Evolutionary conservation across 2,888 invertebrate species (phyloP), one percentile per base, ranked within the genome.

Genomic region (Arctia plantaginis): DNA sequence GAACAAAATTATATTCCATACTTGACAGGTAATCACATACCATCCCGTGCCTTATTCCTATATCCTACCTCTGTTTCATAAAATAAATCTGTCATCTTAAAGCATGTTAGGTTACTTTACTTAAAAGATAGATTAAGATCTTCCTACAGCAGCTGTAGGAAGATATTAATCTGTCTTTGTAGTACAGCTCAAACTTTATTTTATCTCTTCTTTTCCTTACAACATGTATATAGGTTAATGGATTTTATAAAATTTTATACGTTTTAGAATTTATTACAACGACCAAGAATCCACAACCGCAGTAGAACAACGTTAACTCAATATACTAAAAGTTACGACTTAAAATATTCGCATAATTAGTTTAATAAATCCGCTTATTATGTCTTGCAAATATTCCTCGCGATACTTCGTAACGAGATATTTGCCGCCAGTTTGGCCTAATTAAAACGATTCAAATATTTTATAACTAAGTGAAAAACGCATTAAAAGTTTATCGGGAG

Each of bases 401-500:
- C 77, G 83, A 84, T 86, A 86, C 81, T 87, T 84, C 75, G 82
- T 87, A 89, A 89, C 86, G 78, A 90, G 89, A 89, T 88, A 82
- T 90, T 89, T 88, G 85, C 88, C 87, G 88, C 87, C 86, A 85
- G 82, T 89, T 89, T 85, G 82, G 82, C 86, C 88, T 90, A 91
- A 92, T 92, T 92, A 92, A 89, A 87, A 85, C 90, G 88, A 92
- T 91, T 90, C 87, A 90, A 92, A 91, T 90, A 90, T 91, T 93
- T 90, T 89, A 89, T 91, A 92, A 92, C 90, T 88, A 92, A 93
- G 90, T 92, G 90, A 90, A 93, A 92, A 93, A 92, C 91, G 89
- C 90, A 92, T 93, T 93, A 93, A 92, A 93, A 93, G 91, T 93
- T 93, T 92, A 90, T 89, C 90, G 87, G 67, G 76, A 80, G 74